Conservation (phyloP, 2,797 vertebrate species). For the Sebastiscus tertius region DNA sequence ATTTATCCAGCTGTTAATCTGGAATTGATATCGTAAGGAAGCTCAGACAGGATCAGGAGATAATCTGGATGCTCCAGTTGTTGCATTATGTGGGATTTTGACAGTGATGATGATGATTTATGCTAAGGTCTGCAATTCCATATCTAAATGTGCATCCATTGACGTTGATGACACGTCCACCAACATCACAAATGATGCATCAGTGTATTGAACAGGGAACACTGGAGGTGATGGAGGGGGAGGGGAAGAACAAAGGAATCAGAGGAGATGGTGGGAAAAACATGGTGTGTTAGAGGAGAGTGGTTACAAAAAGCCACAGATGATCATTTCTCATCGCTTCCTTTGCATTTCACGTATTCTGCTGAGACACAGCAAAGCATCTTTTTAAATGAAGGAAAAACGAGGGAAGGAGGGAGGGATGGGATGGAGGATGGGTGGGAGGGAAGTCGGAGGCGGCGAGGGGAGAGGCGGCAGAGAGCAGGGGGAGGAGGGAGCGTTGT, state of each 20-base stretch:
- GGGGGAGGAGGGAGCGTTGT: constrained; percentile 79
- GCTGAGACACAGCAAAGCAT: constrained; percentile 73
- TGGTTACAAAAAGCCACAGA: constrained; percentile 37
- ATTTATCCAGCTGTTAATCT: constrained; percentile 54
- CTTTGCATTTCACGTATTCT: constrained; percentile 70
- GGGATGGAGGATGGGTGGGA: constrained; percentile 57
- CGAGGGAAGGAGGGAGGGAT: constrained; percentile 40
- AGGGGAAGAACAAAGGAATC: constrained; percentile 79
- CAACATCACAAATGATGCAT: constrained; percentile 51
- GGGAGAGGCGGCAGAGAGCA: constrained; percentile 67
- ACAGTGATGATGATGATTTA: constrained; percentile 15
- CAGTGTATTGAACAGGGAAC: constrained; percentile 63
- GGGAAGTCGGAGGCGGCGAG: constrained; percentile 59
- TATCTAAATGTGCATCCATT: constrained; percentile 8
- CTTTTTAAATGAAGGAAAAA: constrained; percentile 73
- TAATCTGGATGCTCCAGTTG: constrained; percentile 62
- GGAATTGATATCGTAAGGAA: constrained; percentile 54
- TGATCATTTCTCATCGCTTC: constrained; percentile 51
- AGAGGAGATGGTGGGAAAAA: constrained; percentile 63
- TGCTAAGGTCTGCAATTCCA: constrained; percentile 19
- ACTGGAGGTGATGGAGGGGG: constrained; percentile 65
- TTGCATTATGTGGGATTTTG: constrained; percentile 34
- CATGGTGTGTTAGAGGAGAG: constrained; percentile 30
- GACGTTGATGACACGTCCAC: constrained; percentile 36
- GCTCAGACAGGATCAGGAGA: constrained; percentile 64